phyloP scores from a whole-genome alignment of 2,113 vertebrate species.

The Trematomus loennbergii region DNA sequence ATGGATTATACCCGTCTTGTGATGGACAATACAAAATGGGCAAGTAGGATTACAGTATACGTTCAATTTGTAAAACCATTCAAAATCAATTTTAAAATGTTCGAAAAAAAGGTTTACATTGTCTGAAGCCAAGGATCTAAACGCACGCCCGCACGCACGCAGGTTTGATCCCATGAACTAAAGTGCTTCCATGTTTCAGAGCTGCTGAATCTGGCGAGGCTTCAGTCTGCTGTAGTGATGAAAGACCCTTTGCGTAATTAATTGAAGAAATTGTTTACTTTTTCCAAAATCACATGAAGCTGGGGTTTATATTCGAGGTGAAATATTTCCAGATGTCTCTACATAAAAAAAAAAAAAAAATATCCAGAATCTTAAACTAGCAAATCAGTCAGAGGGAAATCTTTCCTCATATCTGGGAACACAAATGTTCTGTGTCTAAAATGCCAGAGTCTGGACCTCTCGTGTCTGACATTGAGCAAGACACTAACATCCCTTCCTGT shows the following conservation, averaged over 20 bases:
- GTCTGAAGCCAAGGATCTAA: not conserved
- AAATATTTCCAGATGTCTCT: constrained; percentile 53
- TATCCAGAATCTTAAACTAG: not conserved
- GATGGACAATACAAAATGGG: not conserved
- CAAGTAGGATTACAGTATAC: no score
- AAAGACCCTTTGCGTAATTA: not conserved
- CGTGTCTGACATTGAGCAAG: not conserved
- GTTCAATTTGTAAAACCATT: not conserved
- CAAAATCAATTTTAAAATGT: not conserved
- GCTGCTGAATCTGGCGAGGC: constrained; percentile 21
- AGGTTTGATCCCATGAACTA: not conserved
- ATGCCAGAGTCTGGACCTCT: not conserved
- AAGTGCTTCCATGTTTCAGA: not conserved
- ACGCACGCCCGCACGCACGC: not conserved
- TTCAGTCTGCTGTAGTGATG: constrained; percentile 15
- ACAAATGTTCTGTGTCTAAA: not conserved
- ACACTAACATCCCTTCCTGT: not conserved
- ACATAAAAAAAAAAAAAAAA: not conserved
- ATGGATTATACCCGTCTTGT: not conserved
- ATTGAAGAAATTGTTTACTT: constrained; percentile 21
- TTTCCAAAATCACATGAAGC: constrained; percentile 37
- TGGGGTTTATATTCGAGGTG: constrained; percentile 13
- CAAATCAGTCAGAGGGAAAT: not conserved
- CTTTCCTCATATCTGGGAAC: not conserved
- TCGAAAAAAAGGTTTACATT: not conserved